A percentile compares a stretch with the other conserved stretches of the same genome.
Evolutionary conservation across 2,888 invertebrate genomes (phyloP).

Genomic region (Formica aserva): DNA sequence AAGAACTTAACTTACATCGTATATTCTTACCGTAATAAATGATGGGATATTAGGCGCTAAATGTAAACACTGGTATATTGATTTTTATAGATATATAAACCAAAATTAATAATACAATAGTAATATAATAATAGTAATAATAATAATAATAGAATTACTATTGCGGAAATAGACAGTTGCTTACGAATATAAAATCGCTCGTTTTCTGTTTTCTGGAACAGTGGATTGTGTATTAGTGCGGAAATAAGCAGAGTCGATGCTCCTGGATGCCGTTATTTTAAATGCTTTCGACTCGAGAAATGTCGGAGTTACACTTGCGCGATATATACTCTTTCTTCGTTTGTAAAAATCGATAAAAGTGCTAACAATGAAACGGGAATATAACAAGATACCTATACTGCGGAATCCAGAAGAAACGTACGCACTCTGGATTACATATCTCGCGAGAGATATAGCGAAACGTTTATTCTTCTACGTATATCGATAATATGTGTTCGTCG

Average conservation of each 20-base stretch:
- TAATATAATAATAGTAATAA: constrained; percentile 59
- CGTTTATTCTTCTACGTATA: constrained; percentile 19
- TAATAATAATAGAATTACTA: constrained; percentile 78
- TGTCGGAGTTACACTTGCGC: constrained; percentile 14
- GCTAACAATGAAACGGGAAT: constrained; percentile 33
- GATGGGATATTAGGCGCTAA: constrained; percentile 50
- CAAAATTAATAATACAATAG: constrained; percentile 79
- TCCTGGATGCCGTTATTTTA: constrained; percentile 36
- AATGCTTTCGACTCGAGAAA: constrained; percentile 43
- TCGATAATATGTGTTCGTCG: background rate
- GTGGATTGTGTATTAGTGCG: constrained; percentile 54
- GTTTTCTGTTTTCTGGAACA: constrained; percentile 36
- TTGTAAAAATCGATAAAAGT: constrained; percentile 44
- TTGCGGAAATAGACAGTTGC: constrained; percentile 77
- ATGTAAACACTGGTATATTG: constrained; percentile 85
- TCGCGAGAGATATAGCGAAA: constrained; percentile 2
- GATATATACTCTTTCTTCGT: constrained; percentile 20
- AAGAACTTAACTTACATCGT: background rate
- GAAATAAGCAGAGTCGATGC: constrained; percentile 43
- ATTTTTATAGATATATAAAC: constrained; percentile 83
- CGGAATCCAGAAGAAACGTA: constrained; percentile 71
- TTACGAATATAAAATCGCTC: constrained; percentile 67
- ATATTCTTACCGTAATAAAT: constrained; percentile 1
- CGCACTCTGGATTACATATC: constrained; percentile 50
- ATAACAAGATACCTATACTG: constrained; percentile 39